Evolutionary conservation across 2,797 vertebrate genomes (phyloP).

Genomic region (Macroramphosus scolopax): DNA sequence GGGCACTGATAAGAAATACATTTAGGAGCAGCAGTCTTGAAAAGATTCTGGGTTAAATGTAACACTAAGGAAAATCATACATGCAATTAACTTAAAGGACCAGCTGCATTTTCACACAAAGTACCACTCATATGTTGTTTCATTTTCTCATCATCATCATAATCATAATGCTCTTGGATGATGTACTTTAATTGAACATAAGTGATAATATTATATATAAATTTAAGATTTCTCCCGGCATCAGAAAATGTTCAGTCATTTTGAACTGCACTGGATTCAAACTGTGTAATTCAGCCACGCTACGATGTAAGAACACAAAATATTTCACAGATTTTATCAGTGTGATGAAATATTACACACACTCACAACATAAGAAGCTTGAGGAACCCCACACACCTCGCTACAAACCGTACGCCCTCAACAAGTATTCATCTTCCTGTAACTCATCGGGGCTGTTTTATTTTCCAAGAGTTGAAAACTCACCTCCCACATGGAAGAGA

Average conservation of each 20-base stretch:
- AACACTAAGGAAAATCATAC: slow-evolving; percentile 6
- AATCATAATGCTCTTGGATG: too few species aligned
- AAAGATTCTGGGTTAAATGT: slow-evolving; percentile 13
- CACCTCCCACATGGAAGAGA: slow-evolving; percentile 41
- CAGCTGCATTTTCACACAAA: neutral
- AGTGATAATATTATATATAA: too few species aligned
- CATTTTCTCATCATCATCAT: too few species aligned
- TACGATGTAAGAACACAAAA: too few species aligned
- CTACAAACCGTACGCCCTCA: slow-evolving; percentile 57
- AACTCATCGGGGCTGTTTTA: slow-evolving; percentile 59
- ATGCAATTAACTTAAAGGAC: neutral
- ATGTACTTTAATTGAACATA: too few species aligned
- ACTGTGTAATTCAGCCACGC: too few species aligned
- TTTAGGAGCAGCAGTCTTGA: slow-evolving; percentile 7
- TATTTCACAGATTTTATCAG: too few species aligned
- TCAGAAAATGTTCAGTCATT: too few species aligned
- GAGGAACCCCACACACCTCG: slow-evolving; percentile 40
- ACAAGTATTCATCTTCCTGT: slow-evolving; percentile 63
- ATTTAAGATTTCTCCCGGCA: too few species aligned
- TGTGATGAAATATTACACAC: slow-evolving; percentile 22
- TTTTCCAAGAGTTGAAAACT: slow-evolving; percentile 45
- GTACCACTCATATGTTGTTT: neutral
- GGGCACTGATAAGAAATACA: slow-evolving; percentile 27
- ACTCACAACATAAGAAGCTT: slow-evolving; percentile 44
- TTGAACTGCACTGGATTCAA: too few species aligned